Evolutionary conservation across 2,888 invertebrate species (phyloP).

Genomic region (Spodoptera exigua): DNA sequence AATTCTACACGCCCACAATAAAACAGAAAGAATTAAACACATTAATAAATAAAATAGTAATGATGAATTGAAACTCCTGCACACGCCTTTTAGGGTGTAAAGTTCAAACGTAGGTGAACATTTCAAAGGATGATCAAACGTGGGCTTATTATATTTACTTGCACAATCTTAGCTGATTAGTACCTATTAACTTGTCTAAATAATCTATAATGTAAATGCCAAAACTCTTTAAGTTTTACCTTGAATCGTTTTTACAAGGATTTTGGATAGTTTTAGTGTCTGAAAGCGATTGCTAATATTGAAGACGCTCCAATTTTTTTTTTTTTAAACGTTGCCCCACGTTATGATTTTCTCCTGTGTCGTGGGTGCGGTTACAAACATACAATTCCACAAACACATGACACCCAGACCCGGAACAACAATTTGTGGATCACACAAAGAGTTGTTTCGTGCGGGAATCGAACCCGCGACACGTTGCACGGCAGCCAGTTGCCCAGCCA

Average conservation of each 20-base stretch:
- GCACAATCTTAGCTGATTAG: constrained; percentile 38
- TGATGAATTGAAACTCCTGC: constrained; percentile 41
- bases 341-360: too few relatives aligned
- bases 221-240: background rate
- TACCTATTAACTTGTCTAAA: constrained; percentile 6
- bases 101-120: constrained; percentile 52
- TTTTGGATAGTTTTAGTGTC: background rate
- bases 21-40: background rate
- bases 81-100: constrained; percentile 34
- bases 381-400: too few relatives aligned
- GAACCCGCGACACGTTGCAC: too few relatives aligned
- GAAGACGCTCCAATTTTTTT: background rate
- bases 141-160: constrained; percentile 27
- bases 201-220: constrained; percentile 33
- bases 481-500: too few relatives aligned
- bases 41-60: constrained; percentile 41
- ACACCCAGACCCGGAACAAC: too few relatives aligned
- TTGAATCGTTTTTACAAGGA: constrained; percentile 16
- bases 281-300: background rate
- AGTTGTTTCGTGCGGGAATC: too few relatives aligned
- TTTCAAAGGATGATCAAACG: constrained; percentile 14
- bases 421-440: too few relatives aligned
- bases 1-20: constrained; percentile 19
- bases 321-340: background rate
- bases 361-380: too few relatives aligned